These are phyloP conservation scores for Strix uralensis DNA, from an alignment of 2,113 vertebrate genomes.

Conservation along the genomic window DNA sequence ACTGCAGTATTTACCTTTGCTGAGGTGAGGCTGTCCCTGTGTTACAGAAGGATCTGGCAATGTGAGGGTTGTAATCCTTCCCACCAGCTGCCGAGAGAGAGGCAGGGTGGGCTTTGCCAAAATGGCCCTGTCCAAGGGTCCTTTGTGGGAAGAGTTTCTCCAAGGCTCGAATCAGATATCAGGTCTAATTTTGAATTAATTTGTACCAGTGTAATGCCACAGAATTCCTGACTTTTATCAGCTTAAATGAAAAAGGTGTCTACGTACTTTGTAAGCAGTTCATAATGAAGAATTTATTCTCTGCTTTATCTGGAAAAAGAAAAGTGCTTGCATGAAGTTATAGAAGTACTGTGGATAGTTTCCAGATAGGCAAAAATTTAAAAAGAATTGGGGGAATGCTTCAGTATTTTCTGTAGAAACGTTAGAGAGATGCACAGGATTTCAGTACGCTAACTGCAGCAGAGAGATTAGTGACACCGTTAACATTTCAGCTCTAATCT, in stretches of 20 bases:
- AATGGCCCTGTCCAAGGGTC: background rate
- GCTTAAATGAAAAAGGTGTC: background rate
- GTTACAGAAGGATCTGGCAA: background rate
- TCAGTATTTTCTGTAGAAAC: background rate
- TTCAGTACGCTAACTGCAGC: background rate
- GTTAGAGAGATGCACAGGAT: background rate
- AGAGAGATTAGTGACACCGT: background rate
- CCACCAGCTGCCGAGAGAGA: fast-evolving
- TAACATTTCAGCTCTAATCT: background rate
- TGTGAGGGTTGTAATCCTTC: background rate
- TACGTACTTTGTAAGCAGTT: background rate
- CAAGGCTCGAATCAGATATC: background rate
- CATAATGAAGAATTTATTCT: background rate
- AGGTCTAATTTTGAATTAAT: background rate
- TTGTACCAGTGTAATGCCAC: background rate
- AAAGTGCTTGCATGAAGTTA: background rate
- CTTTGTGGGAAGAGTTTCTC: background rate
- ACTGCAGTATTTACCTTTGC: background rate
- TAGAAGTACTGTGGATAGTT: background rate
- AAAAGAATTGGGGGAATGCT: background rate
- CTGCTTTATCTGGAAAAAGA: background rate
- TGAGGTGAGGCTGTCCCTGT: background rate
- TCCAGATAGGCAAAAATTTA: background rate
- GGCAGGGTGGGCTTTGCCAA: fast-evolving
- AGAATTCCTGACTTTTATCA: background rate